These are phyloP conservation scores for Bombus haemorrhoidalis DNA, from an alignment of 1,140 invertebrate genomes.

Conservation along the genomic window DNA sequence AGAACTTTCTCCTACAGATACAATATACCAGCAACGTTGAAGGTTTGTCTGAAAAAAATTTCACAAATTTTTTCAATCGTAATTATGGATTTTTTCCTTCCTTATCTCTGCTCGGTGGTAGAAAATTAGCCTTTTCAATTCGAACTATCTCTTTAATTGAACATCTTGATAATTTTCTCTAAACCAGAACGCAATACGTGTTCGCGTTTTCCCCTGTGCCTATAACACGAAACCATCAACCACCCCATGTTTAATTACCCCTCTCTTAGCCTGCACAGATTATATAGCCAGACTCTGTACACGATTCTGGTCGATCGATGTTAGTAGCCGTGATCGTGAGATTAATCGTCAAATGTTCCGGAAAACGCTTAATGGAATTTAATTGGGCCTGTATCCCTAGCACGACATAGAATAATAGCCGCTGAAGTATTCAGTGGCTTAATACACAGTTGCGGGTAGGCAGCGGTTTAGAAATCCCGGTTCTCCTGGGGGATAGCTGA, in stretches of 20 bases:
- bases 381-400: constrained; percentile 32
- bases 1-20: too few relatives aligned
- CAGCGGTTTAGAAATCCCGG: constrained; percentile 56
- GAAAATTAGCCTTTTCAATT: neutral
- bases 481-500: constrained; percentile 51
- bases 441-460: constrained; percentile 60
- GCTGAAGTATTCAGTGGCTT: constrained; percentile 51
- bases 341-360: constrained; percentile 38
- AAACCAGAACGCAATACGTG: too few relatives aligned
- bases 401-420: constrained; percentile 47
- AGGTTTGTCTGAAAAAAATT: too few relatives aligned
- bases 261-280: neutral
- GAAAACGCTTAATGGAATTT: constrained; percentile 37
- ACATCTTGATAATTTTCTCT: too few relatives aligned
- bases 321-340: constrained; percentile 12
- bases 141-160: neutral
- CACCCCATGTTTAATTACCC: neutral
- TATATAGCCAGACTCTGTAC: neutral
- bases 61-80: too few relatives aligned
- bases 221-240: neutral
- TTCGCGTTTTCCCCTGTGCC: neutral
- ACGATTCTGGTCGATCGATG: constrained; percentile 2
- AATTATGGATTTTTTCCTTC: too few relatives aligned
- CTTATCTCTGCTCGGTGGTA: too few relatives aligned
- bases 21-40: too few relatives aligned